A percentile compares a stretch with the other conserved stretches of the same genome.
Conservation (phyloP, 2,797 vertebrate species). For the Ctenochaetus hawaiiensis region DNA sequence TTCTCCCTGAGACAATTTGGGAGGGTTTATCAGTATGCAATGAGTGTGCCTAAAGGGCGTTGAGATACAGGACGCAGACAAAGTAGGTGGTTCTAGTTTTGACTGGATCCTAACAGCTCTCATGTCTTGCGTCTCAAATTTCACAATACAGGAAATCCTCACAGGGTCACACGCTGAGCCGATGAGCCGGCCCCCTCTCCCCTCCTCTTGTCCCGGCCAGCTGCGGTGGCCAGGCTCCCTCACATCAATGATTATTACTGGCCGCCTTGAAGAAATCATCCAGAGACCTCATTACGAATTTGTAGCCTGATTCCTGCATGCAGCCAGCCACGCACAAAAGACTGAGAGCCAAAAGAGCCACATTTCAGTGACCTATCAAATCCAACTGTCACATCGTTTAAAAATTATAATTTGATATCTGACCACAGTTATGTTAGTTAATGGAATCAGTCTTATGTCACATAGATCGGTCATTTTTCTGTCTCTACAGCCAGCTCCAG, state of each 20-base stretch:
- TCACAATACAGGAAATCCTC: constrained; percentile 76
- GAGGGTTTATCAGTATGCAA: constrained; percentile 76
- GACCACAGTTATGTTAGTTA: constrained; percentile 68
- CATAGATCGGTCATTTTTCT: constrained; percentile 64
- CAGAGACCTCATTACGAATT: constrained; percentile 77
- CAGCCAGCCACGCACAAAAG: constrained; percentile 56
- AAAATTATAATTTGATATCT: constrained; percentile 64
- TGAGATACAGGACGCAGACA: constrained; percentile 58
- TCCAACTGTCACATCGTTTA: constrained; percentile 60
- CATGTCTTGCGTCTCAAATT: constrained; percentile 65
- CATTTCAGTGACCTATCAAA: constrained; percentile 59
- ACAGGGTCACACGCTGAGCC: constrained; percentile 50
- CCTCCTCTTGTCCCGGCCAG: constrained; percentile 52
- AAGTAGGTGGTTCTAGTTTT: constrained; percentile 71
- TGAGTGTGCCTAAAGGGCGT: constrained; percentile 51
- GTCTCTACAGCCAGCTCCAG: constrained; percentile 32
- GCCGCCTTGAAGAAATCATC: constrained; percentile 70
- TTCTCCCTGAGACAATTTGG: constrained; percentile 57
- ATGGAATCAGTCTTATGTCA: constrained; percentile 60
- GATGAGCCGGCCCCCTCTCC: constrained; percentile 38
- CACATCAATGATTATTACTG: constrained; percentile 72
- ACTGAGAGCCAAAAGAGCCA: constrained; percentile 50
- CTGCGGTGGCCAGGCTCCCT: constrained; percentile 67
- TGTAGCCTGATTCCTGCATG: constrained; percentile 60
- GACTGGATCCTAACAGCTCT: constrained; percentile 58